Conservation (phyloP, 2,888 invertebrate species). For the Drosophila cracens region DNA sequence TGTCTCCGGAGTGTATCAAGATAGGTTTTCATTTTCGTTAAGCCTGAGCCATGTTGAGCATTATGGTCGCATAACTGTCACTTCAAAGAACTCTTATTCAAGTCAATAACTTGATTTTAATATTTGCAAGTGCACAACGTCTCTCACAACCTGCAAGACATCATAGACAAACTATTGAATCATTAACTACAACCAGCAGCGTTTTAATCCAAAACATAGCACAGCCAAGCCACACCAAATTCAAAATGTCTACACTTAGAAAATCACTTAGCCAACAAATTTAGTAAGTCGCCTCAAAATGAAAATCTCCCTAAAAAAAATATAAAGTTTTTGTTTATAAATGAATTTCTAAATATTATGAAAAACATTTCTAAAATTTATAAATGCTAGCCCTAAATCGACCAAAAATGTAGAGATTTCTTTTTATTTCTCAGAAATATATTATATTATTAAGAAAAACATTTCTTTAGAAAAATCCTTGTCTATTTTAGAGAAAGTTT, state of each 20-base stretch:
- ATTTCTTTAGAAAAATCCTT: background rate
- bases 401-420: too few species aligned
- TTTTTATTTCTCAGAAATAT: too few species aligned
- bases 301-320: background rate
- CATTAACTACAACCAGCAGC: background rate
- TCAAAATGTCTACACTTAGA: background rate
- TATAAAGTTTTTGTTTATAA: background rate
- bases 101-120: background rate
- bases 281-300: background rate
- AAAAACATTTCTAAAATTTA: background rate
- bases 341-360: background rate
- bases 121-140: background rate
- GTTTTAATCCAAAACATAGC: background rate
- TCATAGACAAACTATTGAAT: background rate
- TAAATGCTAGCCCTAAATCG: too few species aligned
- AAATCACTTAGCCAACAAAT: background rate
- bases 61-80: background rate
- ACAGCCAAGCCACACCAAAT: background rate
- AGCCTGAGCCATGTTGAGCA: background rate
- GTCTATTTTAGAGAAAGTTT: background rate
- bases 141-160: background rate
- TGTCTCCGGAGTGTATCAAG: background rate
- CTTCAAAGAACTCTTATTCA: background rate
- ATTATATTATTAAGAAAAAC: too few species aligned
- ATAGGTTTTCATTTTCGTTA: background rate